Evolutionary conservation across 2,888 invertebrate genomes (phyloP).

Genomic region (Drosophila quinaria): DNA sequence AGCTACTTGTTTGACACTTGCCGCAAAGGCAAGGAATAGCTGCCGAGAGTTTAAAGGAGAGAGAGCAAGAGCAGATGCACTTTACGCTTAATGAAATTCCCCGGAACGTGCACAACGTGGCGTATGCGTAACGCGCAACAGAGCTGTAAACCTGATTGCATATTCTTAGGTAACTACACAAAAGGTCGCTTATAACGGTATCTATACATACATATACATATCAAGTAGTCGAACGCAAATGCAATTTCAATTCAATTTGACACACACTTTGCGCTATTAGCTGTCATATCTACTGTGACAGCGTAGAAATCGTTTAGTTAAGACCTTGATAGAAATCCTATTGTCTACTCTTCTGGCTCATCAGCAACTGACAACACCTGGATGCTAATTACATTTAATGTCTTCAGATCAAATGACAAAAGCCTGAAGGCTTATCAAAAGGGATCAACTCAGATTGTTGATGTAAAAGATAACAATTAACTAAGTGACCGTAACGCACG

Average conservation of each 20-base stretch:
- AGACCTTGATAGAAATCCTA: neutral
- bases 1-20: conserved; percentile 70
- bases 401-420: neutral
- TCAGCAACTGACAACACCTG: neutral
- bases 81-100: conserved; percentile 73
- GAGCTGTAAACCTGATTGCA: conserved; percentile 30
- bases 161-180: conserved; percentile 9
- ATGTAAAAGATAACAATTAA: neutral
- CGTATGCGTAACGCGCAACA: conserved; percentile 61
- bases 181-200: neutral
- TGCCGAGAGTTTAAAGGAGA: neutral
- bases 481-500: neutral
- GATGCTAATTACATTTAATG: neutral
- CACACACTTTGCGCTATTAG: conserved; percentile 4
- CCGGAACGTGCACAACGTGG: conserved; percentile 56
- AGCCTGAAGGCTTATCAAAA: neutral
- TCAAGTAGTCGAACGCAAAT: neutral
- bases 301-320: neutral
- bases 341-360: neutral
- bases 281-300: neutral
- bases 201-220: neutral
- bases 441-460: neutral
- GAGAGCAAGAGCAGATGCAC: conserved; percentile 40
- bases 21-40: conserved; percentile 38
- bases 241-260: conserved; percentile 8